phyloP scores from a whole-genome alignment of 2,113 vertebrate genomes.

The Cyanoderma ruficeps region DNA sequence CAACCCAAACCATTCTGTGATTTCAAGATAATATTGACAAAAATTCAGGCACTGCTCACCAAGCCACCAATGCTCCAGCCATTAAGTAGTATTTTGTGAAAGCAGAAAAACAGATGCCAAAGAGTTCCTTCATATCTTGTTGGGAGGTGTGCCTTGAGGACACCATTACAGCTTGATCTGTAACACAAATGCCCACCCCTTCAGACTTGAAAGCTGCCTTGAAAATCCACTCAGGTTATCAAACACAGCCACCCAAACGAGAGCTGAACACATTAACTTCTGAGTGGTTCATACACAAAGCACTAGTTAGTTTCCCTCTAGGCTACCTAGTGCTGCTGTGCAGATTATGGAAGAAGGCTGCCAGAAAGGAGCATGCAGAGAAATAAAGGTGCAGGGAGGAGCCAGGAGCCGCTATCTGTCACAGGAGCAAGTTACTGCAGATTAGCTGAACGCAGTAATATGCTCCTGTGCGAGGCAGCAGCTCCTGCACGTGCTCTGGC shows the following conservation, averaged over 20 bases:
- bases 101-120: not conserved
- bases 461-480: slow-evolving; percentile 66
- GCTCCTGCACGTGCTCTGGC: slow-evolving; percentile 10
- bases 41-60: not conserved
- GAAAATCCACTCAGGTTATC: not conserved
- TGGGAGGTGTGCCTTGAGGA: not conserved
- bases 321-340: not conserved
- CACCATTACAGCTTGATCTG: not conserved
- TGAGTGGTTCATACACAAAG: not conserved
- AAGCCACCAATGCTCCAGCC: not conserved
- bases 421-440: slow-evolving; percentile 58
- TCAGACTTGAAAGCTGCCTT: not conserved
- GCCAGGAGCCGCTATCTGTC: slow-evolving; percentile 1
- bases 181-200: not conserved
- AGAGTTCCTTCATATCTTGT: not conserved
- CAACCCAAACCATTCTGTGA: not conserved
- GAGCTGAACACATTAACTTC: not conserved
- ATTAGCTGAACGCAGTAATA: not conserved
- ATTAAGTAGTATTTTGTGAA: not conserved
- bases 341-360: not conserved
- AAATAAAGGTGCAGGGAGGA: slow-evolving; percentile 3
- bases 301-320: not conserved
- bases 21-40: not conserved
- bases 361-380: not conserved
- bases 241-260: not conserved